Percentiles rank a stretch among this genome's conserved stretches.
Evolutionary conservation across 2,113 vertebrate genomes (phyloP).

Genomic region (Dasypus novemcinctus): DNA sequence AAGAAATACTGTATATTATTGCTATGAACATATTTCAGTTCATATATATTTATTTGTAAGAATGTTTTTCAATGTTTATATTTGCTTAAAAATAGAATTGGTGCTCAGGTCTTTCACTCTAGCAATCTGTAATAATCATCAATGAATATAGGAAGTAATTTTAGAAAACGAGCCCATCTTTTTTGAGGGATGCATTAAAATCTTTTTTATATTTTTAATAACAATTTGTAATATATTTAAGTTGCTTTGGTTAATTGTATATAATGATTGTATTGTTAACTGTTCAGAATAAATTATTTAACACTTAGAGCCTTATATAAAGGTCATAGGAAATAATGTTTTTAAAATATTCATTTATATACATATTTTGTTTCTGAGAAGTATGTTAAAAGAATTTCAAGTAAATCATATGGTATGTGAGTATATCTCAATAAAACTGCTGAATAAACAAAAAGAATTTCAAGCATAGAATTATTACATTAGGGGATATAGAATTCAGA

Average conservation of each 20-base stretch:
- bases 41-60: neutral
- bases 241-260: neutral
- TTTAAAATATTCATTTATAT: conserved; percentile 1
- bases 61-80: conserved; percentile 1
- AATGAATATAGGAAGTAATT: neutral
- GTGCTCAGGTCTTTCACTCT: neutral
- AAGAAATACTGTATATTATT: neutral
- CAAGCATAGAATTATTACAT: neutral
- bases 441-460: conserved; percentile 27
- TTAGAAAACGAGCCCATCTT: neutral
- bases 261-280: neutral
- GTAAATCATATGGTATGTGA: no score
- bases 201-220: neutral
- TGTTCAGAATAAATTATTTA: neutral
- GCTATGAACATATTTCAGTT: neutral
- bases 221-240: neutral
- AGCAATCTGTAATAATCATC: neutral
- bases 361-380: neutral
- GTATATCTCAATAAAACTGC: no score
- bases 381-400: neutral
- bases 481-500: neutral
- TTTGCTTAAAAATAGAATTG: neutral
- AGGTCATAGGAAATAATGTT: neutral
- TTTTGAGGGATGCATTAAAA: neutral
- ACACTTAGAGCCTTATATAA: neutral